Conservation (phyloP, 1,140 invertebrate genomes). For the Geopemphigus sp. region DNA sequence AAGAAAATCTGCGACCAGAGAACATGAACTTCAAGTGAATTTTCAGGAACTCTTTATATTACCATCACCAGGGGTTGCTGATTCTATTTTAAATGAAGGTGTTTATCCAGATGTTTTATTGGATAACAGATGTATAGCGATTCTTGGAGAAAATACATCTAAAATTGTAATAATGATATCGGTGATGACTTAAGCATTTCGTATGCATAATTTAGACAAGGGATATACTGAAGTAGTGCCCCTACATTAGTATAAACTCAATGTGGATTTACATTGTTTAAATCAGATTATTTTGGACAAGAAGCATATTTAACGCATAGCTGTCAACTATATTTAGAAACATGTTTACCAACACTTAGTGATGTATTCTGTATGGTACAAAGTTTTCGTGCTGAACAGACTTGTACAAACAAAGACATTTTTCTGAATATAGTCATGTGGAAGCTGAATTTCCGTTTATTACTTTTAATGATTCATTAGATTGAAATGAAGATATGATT, state of each 20-base stretch:
- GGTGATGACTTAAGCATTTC: slow-evolving; percentile 83
- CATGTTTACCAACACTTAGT: slow-evolving; percentile 87
- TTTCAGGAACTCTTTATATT: slow-evolving; percentile 91
- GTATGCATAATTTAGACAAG: slow-evolving; percentile 83
- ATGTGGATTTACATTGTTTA: slow-evolving; percentile 97
- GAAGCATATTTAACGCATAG: slow-evolving; percentile 96
- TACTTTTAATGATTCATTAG: slow-evolving; percentile 85
- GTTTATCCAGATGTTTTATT: slow-evolving; percentile 94
- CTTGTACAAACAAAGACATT: slow-evolving; percentile 89
- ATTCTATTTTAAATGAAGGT: slow-evolving; percentile 96
- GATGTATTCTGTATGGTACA: slow-evolving; percentile 98
- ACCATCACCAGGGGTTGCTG: slow-evolving; percentile 94
- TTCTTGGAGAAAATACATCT: slow-evolving; percentile 96
- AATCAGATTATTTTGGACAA: slow-evolving; percentile 89
- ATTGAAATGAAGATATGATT: slow-evolving; percentile 89
- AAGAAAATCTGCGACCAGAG: slow-evolving; percentile 86
- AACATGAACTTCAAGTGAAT: slow-evolving; percentile 90
- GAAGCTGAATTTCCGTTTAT: slow-evolving; percentile 98
- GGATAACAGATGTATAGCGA: slow-evolving; percentile 98
- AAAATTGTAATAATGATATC: slow-evolving; percentile 88
- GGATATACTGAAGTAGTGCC: slow-evolving; percentile 92
- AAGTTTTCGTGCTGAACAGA: slow-evolving; percentile 96
- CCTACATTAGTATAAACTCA: slow-evolving; percentile 94
- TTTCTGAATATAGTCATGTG: slow-evolving; percentile 83
- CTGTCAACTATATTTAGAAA: slow-evolving; percentile 98